Evolutionary conservation across 37 sponge, comb jelly and placozoan genomes (phyloP).

Genomic region (Oopsacas minuta): DNA sequence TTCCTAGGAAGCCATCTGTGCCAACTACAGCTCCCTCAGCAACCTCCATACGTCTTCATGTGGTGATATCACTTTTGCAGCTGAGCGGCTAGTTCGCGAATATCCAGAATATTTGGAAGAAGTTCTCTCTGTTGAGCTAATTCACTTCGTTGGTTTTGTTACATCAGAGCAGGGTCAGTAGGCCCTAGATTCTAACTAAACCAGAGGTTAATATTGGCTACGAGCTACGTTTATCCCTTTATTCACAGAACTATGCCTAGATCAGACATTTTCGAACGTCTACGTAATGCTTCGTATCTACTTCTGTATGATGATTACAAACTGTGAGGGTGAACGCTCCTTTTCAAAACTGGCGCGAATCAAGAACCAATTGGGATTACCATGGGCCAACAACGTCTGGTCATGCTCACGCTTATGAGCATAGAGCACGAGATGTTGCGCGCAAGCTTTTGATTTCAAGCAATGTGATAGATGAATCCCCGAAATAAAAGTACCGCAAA

Average conservation of each 20-base stretch:
- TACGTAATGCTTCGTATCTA: background rate
- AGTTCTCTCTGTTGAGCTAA: too few relatives aligned
- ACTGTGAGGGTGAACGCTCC: background rate
- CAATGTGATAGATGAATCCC: background rate
- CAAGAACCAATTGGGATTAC: too few relatives aligned
- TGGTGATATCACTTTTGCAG: background rate
- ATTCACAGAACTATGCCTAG: background rate
- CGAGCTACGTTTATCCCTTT: background rate
- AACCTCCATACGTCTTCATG: constrained; percentile 6
- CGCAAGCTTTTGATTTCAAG: background rate
- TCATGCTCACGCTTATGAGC: too few relatives aligned
- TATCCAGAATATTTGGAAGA: too few relatives aligned
- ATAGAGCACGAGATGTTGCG: constrained; percentile 9
- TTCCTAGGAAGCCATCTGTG: background rate
- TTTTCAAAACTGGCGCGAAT: background rate
- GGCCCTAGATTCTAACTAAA: background rate
- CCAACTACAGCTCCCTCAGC: background rate
- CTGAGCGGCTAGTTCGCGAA: too few relatives aligned
- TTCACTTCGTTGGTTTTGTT: background rate
- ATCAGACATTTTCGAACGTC: background rate
- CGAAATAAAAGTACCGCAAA: background rate
- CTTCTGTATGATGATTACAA: background rate
- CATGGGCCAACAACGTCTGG: background rate
- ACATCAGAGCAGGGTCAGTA: background rate
- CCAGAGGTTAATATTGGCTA: background rate